These are phyloP conservation scores for Coelopa frigida DNA, from an alignment of 1,140 invertebrate genomes.

Conservation along the genomic window DNA sequence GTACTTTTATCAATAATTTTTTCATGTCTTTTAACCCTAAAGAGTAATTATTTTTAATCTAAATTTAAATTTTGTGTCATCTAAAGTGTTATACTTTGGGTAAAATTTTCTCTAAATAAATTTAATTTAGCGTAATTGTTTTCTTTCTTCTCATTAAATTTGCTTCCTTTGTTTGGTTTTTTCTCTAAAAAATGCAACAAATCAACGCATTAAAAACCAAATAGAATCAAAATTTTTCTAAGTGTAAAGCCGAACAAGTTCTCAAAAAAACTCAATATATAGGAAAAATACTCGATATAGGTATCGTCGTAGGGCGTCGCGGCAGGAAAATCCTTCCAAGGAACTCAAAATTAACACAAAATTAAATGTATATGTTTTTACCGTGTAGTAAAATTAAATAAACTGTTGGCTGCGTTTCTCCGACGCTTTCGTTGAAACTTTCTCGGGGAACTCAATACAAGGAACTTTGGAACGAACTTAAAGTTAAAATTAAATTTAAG, in stretches of 20 bases:
- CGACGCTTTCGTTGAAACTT: slow-evolving; percentile 18
- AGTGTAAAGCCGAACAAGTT: slow-evolving; percentile 1
- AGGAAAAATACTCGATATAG: too few species aligned
- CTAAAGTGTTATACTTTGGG: too few species aligned
- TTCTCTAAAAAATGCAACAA: slow-evolving; percentile 13
- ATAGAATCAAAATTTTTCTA: slow-evolving; percentile 4
- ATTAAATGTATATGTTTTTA: too few species aligned
- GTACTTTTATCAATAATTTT: too few species aligned
- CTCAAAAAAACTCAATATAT: too few species aligned
- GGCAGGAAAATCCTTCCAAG: too few species aligned
- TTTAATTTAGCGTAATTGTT: slow-evolving; percentile 16
- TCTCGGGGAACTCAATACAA: slow-evolving; percentile 37
- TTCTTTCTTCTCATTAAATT: slow-evolving; percentile 2
- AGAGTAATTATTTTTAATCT: too few species aligned
- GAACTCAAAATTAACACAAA: too few species aligned
- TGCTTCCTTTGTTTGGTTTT: slow-evolving; percentile 4
- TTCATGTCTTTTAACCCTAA: slow-evolving; percentile 11
- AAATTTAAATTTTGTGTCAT: slow-evolving; percentile 11
- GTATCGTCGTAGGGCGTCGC: too few species aligned
- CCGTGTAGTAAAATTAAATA: slow-evolving; percentile 18
- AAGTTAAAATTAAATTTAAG: slow-evolving; percentile 3
- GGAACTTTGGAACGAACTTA: slow-evolving; percentile 43
- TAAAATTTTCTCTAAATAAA: slow-evolving; percentile 18
- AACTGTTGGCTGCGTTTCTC: slow-evolving; percentile 26
- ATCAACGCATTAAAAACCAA: slow-evolving; percentile 6